phyloP scores from a whole-genome alignment of 2,797 vertebrate species.

The Alouatta caraya region DNA sequence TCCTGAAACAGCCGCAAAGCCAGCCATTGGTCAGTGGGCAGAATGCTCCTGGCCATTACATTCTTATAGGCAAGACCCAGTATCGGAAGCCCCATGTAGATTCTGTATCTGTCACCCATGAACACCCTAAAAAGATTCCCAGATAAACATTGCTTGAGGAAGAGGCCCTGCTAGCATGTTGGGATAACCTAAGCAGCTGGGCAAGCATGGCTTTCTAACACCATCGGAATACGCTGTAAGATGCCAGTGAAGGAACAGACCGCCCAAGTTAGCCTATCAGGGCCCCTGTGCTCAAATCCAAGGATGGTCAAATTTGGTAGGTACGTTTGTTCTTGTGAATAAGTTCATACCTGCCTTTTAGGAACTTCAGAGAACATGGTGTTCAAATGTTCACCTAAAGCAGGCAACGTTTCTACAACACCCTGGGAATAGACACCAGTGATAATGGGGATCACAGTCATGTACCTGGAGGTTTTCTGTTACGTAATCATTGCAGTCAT shows the following conservation, averaged over 20 bases:
- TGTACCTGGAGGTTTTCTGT: neutral
- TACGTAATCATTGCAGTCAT: neutral
- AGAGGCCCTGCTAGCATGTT: neutral
- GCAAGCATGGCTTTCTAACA: neutral
- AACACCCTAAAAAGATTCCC: neutral
- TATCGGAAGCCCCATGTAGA: neutral
- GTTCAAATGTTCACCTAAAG: neutral
- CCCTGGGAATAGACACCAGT: neutral
- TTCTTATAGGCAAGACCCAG: neutral
- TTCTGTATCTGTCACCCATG: neutral
- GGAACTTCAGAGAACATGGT: neutral
- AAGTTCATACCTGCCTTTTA: neutral
- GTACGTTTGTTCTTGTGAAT: neutral
- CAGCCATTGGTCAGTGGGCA: neutral
- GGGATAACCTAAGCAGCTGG: neutral
- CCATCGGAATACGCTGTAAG: neutral
- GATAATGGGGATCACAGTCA: neutral
- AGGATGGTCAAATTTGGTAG: neutral
- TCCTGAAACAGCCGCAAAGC: constrained; percentile 79
- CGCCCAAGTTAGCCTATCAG: neutral
- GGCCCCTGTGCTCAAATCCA: neutral
- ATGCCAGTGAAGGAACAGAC: neutral
- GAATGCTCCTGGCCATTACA: neutral
- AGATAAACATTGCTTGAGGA: neutral
- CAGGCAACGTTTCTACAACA: neutral